Base-by-base conservation (phyloP, 2,888 invertebrate species). In the Lucinisca nassula region DNA sequence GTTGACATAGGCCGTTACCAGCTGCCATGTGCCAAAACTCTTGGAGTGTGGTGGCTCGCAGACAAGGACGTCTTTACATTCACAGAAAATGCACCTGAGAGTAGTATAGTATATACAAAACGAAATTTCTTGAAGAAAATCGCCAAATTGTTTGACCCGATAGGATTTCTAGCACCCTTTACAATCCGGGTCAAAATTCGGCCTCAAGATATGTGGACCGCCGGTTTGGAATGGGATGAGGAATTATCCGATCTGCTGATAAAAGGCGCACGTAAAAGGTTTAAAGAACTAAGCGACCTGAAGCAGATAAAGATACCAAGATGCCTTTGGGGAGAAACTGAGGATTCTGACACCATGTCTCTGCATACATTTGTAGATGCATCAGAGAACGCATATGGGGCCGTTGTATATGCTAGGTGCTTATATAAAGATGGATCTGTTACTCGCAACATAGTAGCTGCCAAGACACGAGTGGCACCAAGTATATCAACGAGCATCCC, bases 111-210 rank as follows among this genome's bases (percentile, higher is more conserved):
- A 21, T 40, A 61, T 21, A 94, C 94, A 0, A 95, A 95, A 77
- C 51, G 93, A 35, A 84, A 85, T 30, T 58, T 93, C 38, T 75
- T 93, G 12, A 84, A 82, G n/a, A 40, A 88, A n/a, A 80, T 94
- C 3, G 94, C 93, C 72, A 86, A 83, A 1, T 17, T 93, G 1
- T 95, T 91, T 82, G 95, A 95, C 83, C 95, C 95, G 0, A 70
- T 94, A 14, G 95, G 95, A 58, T 89, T 95, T 74, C 32, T 94
- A 2, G 82, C 87, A 17, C 93, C 92, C 1, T 84, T 91, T 27
- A 81, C 86, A 0, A 83, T 95, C 0, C 80, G 87, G n/a, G 91
- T 86, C 0, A 94, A 94, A 49, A 78, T 94, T 2, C 73, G 94
- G 6, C 70, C 94, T 1, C 94, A 95, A 83, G 76, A 91, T 40